Evolutionary conservation across 2,888 invertebrate genomes (phyloP).

Genomic region (Himalopsyche anomala): DNA sequence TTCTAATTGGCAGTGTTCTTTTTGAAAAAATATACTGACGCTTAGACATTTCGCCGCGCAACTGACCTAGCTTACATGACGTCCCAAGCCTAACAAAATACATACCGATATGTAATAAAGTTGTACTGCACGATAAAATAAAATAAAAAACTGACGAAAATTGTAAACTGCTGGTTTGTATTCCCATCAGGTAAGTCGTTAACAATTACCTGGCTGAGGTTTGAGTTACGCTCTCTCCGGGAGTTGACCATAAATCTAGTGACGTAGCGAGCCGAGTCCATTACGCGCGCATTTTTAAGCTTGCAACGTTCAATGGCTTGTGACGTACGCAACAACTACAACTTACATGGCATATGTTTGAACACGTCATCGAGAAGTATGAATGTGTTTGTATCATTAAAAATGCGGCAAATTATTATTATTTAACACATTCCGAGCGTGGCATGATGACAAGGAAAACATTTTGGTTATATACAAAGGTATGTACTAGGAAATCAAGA

Average conservation of each 20-base stretch:
- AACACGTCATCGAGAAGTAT: conserved; percentile 1
- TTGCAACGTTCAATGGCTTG: conserved; percentile 4
- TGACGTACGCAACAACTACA: background rate
- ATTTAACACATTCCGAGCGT: background rate
- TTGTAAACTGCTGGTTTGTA: background rate
- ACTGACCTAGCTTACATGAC: background rate
- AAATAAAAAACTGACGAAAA: too few species aligned
- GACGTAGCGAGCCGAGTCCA: conserved; percentile 12
- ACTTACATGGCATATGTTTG: background rate
- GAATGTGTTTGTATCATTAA: conserved; percentile 29
- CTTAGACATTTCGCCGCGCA: background rate
- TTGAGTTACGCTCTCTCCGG: background rate
- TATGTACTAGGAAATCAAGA: too few species aligned
- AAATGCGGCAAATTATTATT: conserved; percentile 9
- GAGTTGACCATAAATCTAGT: conserved; percentile 14
- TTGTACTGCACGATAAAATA: background rate
- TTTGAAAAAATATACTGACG: background rate
- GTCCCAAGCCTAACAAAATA: background rate
- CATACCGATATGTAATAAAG: background rate
- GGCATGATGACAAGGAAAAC: background rate
- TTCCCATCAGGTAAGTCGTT: conserved; percentile 12
- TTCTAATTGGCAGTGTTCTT: background rate
- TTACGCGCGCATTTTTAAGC: background rate
- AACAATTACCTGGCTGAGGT: conserved; percentile 22
- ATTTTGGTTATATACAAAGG: background rate